Evolutionary conservation across 2,888 invertebrate genomes (phyloP), one percentile per base, ranked within the genome.

Genomic region (Lepeophtheirus nordmannii): DNA sequence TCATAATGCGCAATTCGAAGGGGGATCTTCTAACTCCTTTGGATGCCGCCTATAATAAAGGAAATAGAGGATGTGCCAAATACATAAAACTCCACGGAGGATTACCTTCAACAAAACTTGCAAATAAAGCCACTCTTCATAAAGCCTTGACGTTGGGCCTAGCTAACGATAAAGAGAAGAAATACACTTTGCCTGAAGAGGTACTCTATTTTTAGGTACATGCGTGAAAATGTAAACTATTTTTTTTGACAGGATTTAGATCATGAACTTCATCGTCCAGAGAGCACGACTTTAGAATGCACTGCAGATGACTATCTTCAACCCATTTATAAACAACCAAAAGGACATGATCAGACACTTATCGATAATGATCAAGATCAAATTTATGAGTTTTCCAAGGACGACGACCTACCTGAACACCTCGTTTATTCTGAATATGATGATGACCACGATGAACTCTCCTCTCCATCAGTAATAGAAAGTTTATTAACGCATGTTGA

Each of bases 71-170:
- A 1, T 89, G 90, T 64, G 94, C 93, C 38, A 93, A 94, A 76
- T 89, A 89, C 75, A 79, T 94, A 60, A 90, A 91, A 75, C 83
- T 90, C 73, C 87, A 91, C 72, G 91, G 92, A 8, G 92, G 90
- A 0, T 80, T 86, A 46, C 89, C 91, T 0, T 86, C 89, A 7
- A 82, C 80, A 64, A 83, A 86, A 72, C 76, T 88, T 60, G 74
- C 75, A 2, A 74, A 74, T 66, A 70, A 71, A 17, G 67, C 68
- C 30, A 70, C 70, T 7, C 68, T 71, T 38, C 70, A 69, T 67
- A 68, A 69, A 59, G 71, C 71, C 11, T 68, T 70, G 68, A 37
- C 37, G 14, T 59, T 30, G 38, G 64, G 40, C 37, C 39, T 60
- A 39, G 20, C 61, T 12, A 37, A 60, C n/a, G n/a, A n/a, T n/a